Evolutionary conservation across 92 coral and sea anemone species (phyloP).

Genomic region (Palythoa grandis): DNA sequence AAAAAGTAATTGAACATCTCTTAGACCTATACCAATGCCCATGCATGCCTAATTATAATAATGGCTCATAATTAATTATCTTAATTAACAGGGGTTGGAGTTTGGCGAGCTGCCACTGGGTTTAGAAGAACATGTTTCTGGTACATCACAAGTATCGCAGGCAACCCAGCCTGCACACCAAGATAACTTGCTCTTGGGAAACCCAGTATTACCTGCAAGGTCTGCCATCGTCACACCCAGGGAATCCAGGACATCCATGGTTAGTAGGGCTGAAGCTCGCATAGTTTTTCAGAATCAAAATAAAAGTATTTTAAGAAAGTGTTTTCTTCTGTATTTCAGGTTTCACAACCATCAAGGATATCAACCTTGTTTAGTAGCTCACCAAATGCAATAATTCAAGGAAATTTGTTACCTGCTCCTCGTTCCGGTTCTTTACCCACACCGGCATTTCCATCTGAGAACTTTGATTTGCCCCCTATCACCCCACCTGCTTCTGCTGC

Average conservation of each 20-base stretch:
- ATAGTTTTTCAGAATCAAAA: slow-evolving; percentile 16
- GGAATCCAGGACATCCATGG: slow-evolving; percentile 61
- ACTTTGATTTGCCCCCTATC: slow-evolving; percentile 90
- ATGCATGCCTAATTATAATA: background rate
- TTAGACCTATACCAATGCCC: background rate
- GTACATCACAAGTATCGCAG: slow-evolving; percentile 45
- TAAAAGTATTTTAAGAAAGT: no score
- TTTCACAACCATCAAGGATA: slow-evolving; percentile 62
- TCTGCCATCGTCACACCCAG: slow-evolving; percentile 34
- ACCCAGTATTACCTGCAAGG: slow-evolving; percentile 52
- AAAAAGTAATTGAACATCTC: no score
- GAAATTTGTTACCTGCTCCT: slow-evolving; percentile 49
- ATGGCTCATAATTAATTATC: background rate
- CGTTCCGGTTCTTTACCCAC: slow-evolving; percentile 68
- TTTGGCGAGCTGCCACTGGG: slow-evolving; percentile 80
- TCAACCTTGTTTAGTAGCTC: slow-evolving; percentile 80
- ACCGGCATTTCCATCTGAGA: slow-evolving; percentile 93
- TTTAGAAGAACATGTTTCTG: slow-evolving; percentile 75
- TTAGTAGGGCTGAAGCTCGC: slow-evolving; percentile 56
- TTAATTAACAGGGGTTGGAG: slow-evolving; percentile 68
- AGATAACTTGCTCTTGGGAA: slow-evolving; percentile 59
- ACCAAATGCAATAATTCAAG: slow-evolving; percentile 72
- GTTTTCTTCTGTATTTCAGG: slow-evolving; percentile 34
- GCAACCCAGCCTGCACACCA: slow-evolving; percentile 53
- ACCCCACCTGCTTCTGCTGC: slow-evolving; percentile 67